phyloP scores from a whole-genome alignment of 2,113 vertebrate genomes.

The Spermophilus dauricus region DNA sequence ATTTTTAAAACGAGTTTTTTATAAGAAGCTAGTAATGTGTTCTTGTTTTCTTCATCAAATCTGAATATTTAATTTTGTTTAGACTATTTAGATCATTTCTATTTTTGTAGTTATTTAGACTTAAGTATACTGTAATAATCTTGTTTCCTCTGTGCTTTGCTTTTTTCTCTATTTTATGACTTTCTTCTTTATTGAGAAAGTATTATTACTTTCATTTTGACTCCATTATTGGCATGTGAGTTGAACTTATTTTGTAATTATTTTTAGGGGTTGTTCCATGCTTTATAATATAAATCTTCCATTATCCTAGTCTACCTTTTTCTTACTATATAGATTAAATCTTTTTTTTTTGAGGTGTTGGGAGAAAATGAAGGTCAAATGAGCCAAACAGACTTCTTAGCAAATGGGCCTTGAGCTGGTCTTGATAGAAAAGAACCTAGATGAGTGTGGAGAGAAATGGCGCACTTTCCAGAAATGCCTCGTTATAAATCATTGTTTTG shows the following conservation, averaged over 20 bases:
- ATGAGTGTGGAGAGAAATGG: background rate
- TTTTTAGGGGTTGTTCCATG: background rate
- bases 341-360: background rate
- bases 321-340: too few species aligned
- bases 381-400: background rate
- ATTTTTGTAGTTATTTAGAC: background rate
- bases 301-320: background rate
- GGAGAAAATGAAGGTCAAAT: background rate
- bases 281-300: background rate
- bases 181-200: background rate
- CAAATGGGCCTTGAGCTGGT: background rate
- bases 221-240: background rate
- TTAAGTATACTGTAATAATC: background rate
- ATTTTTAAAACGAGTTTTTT: background rate
- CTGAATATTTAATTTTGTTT: background rate
- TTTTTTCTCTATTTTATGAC: background rate
- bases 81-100: background rate
- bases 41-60: background rate
- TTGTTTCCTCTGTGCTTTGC: background rate
- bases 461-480: background rate
- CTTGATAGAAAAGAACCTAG: background rate
- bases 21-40: background rate
- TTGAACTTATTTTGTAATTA: background rate
- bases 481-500: background rate
- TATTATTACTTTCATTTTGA: background rate